Evolutionary conservation across 2,888 invertebrate species (phyloP), one percentile per base, ranked within the genome.

Genomic region (Lordiphosa andalusiaca): DNA sequence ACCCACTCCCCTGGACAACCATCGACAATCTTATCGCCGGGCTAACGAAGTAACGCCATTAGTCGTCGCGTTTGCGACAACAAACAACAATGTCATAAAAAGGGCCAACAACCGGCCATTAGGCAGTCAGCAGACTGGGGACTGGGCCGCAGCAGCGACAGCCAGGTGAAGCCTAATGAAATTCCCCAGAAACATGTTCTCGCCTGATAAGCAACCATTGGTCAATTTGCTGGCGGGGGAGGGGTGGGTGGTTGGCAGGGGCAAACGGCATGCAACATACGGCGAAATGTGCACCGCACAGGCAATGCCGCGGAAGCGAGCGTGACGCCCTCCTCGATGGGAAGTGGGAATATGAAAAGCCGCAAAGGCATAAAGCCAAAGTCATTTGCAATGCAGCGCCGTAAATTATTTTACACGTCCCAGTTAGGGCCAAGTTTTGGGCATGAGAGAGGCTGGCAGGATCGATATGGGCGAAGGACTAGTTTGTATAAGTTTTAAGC

Each of bases 161-260:
- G 21, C 46, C 25, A 50, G 61, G 48, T 50, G 62, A 63, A 63
- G 64, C 64, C 74, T 71, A 75, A 74, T 75, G 71, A 85, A 84
- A 84, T 85, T 85, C 80, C 74, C 67, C 52, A 67, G 78, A 84
- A 84, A 76, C 84, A 85, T 85, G 86, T 84, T 85, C 77, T 85
- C 86, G 84, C 86, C 84, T 85, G 84, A 85, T 85, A 85, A 85
- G 84, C 67, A 60, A 50, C 74, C 83, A 84, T 85, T 85, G 86
- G 81, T 84, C 73, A 85, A 50, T 25, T 58, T 53, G 50, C 37
- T 21, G 39, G 19, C 39, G 10, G 30, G 30, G 30, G 30, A 30
- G 9, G 10, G 3, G 19, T 46, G 35, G n/a, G n/a, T n/a, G n/a
- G n/a, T n/a, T n/a, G n/a, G 46, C 48, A 36, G 57, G 30, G 10